Percentiles rank a stretch among this genome's conserved stretches.
Conservation (phyloP, 2,797 vertebrate species). For the Dendrocincla fuliginosa region DNA sequence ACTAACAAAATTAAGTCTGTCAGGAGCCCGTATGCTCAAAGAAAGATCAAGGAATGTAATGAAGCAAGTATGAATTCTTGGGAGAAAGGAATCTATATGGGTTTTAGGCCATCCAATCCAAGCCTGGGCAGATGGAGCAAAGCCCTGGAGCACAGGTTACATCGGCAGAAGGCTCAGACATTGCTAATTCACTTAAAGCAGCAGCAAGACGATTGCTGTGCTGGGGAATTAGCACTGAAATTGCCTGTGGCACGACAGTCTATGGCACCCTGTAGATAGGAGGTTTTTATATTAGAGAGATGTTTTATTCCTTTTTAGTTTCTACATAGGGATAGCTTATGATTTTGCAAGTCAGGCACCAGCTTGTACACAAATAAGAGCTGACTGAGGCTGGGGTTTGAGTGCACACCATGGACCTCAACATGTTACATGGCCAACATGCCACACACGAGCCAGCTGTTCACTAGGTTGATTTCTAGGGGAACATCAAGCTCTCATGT, state of each 20-base stretch:
- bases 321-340: neutral
- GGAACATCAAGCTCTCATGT: neutral
- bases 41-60: neutral
- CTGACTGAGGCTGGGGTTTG: neutral
- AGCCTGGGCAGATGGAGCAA: neutral
- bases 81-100: neutral
- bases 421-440: neutral
- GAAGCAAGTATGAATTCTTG: neutral
- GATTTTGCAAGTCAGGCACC: neutral
- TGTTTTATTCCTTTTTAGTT: neutral
- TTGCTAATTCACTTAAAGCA: neutral
- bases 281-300: neutral
- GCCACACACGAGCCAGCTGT: neutral
- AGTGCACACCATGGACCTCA: neutral
- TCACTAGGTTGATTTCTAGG: neutral
- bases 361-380: neutral
- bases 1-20: neutral
- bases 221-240: neutral
- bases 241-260: neutral
- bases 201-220: neutral
- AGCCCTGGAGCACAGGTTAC: neutral
- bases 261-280: neutral
- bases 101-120: neutral
- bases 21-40: neutral
- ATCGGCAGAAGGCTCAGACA: neutral